Conservation (phyloP, 2,113 vertebrate species). For the Anhinga rufa region DNA sequence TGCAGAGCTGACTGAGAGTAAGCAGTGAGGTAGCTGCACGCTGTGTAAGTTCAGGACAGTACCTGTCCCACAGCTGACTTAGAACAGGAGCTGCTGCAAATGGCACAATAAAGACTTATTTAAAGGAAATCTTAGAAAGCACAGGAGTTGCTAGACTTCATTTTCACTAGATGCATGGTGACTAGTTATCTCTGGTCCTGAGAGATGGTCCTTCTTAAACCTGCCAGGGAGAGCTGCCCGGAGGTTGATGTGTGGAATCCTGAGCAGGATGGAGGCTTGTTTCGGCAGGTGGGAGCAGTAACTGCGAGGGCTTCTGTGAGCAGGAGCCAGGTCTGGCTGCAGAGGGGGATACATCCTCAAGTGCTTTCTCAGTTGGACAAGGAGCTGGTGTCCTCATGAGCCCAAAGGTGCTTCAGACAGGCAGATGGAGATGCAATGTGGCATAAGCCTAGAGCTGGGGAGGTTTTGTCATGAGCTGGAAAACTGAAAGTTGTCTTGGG, state of each 20-base stretch:
- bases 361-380: background rate
- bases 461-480: background rate
- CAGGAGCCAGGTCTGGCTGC: background rate
- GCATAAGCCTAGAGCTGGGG: background rate
- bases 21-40: accelerated
- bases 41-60: background rate
- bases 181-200: background rate
- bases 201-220: background rate
- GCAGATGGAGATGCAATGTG: background rate
- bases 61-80: accelerated
- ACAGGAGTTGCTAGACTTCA: background rate
- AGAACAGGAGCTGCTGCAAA: background rate
- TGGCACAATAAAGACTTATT: too few species aligned
- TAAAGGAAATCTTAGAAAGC: background rate
- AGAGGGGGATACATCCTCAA: background rate
- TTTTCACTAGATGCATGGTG: background rate
- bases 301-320: background rate
- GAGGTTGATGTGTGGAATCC: background rate
- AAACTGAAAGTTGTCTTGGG: background rate
- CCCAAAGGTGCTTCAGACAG: background rate
- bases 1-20: background rate
- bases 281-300: background rate
- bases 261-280: background rate
- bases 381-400: background rate
- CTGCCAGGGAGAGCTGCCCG: background rate